Percentiles rank a stretch among this genome's conserved stretches.
Conservation (phyloP, 2,888 invertebrate species). For the Clitarchus hookeri region DNA sequence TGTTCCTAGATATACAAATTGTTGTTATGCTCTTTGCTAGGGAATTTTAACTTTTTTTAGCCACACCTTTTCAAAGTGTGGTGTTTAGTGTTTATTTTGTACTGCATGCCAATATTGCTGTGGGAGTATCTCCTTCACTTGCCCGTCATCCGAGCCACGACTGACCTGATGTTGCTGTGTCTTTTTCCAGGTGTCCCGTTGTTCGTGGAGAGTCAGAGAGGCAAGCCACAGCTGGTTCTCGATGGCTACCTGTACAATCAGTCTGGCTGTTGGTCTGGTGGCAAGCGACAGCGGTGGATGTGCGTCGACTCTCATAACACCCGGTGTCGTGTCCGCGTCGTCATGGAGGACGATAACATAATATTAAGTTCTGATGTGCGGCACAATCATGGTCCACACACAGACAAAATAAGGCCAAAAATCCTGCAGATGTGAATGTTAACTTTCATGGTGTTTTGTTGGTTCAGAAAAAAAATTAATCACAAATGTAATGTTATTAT, state of each 20-base stretch:
- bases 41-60: no score
- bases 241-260: not conserved
- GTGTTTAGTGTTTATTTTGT: no score
- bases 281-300: not conserved
- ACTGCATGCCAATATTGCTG: no score
- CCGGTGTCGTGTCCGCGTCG: not conserved
- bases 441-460: not conserved
- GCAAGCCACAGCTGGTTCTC: not conserved
- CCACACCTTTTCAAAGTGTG: no score
- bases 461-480: not conserved
- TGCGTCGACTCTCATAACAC: not conserved
- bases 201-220: not conserved
- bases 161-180: not conserved
- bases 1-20: no score
- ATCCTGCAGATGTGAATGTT: not conserved
- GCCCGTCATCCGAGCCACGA: not conserved
- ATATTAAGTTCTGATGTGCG: not conserved
- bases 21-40: no score
- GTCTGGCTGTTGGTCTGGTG: not conserved
- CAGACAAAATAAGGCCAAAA: not conserved
- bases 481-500: no score
- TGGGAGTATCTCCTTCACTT: no score
- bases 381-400: not conserved
- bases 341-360: not conserved
- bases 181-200: not conserved